These are phyloP conservation scores for Psilanteris sp. DNA, from an alignment of 1,140 invertebrate genomes.

Conservation along the genomic window DNA sequence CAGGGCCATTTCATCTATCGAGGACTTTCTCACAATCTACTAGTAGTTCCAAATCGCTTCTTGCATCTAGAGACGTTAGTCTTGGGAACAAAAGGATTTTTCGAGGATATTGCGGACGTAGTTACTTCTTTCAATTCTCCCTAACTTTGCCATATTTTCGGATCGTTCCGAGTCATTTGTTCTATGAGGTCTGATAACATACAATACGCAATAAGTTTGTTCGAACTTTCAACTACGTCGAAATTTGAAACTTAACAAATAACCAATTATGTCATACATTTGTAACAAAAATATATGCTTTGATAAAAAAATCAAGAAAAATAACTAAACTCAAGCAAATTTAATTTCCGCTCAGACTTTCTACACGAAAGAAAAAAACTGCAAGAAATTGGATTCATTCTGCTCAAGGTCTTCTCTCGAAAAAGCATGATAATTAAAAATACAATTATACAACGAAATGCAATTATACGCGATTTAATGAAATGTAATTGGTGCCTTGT, in stretches of 20 bases:
- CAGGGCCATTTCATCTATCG: conserved; percentile 52
- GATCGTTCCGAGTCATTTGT: conserved; percentile 59
- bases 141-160: conserved; percentile 55
- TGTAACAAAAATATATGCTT: too few species aligned
- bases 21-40: conserved; percentile 49
- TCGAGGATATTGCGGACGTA: conserved; percentile 31
- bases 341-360: conserved; percentile 25
- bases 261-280: neutral
- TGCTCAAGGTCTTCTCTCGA: neutral
- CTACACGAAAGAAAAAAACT: conserved; percentile 25
- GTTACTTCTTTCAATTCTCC: conserved; percentile 34
- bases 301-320: neutral
- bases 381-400: conserved; percentile 16
- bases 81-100: conserved; percentile 53
- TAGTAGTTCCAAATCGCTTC: conserved; percentile 28
- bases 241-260: conserved; percentile 15
- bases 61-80: conserved; percentile 43
- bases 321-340: conserved; percentile 8
- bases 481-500: too few species aligned
- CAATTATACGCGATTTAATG: conserved; percentile 18
- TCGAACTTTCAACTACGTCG: neutral
- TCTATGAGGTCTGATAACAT: conserved; percentile 51
- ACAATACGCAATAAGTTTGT: too few species aligned
- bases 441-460: conserved; percentile 5
- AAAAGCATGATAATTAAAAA: conserved; percentile 22